A percentile compares a stretch with the other conserved stretches of the same genome.
phyloP scores from a whole-genome alignment of 2,797 vertebrate genomes.

The Eptatretus atami region DNA sequence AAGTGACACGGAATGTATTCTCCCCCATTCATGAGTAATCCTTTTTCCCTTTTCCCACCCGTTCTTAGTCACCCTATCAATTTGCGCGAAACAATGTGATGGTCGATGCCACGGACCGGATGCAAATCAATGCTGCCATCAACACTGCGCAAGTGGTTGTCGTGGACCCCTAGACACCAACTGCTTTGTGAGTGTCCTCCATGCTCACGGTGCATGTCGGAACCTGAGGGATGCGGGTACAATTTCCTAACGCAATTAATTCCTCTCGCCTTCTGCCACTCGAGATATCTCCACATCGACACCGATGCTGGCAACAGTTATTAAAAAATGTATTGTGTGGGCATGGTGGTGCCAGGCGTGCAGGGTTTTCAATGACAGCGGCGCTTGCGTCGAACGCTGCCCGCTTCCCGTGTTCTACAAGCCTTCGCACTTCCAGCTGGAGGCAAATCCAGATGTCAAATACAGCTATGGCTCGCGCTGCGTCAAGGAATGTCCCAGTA shows the following conservation, averaged over 20 bases:
- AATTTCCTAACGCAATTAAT: too few relatives aligned
- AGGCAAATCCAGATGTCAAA: conserved; percentile 41
- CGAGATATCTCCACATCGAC: too few relatives aligned
- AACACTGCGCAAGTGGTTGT: conserved; percentile 66
- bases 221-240: not conserved
- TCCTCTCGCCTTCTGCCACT: too few relatives aligned
- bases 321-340: too few relatives aligned
- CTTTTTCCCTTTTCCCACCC: conserved; percentile 4
- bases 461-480: conserved; percentile 78
- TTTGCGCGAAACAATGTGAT: conserved; percentile 35
- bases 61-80: conserved; percentile 28
- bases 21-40: not conserved
- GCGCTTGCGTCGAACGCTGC: conserved; percentile 47
- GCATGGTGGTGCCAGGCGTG: conserved; percentile 26
- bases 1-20: too few relatives aligned
- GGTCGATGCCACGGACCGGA: conserved; percentile 40
- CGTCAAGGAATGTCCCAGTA: conserved; percentile 55
- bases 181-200: conserved; percentile 35
- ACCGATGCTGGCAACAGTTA: too few relatives aligned
- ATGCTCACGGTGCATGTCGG: not conserved
- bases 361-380: conserved; percentile 52
- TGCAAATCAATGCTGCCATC: conserved; percentile 54
- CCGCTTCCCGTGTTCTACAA: conserved; percentile 39
- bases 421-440: conserved; percentile 26
- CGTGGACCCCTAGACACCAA: conserved; percentile 64